phyloP scores from a whole-genome alignment of 2,113 vertebrate species.

The Smithornis capensis region DNA sequence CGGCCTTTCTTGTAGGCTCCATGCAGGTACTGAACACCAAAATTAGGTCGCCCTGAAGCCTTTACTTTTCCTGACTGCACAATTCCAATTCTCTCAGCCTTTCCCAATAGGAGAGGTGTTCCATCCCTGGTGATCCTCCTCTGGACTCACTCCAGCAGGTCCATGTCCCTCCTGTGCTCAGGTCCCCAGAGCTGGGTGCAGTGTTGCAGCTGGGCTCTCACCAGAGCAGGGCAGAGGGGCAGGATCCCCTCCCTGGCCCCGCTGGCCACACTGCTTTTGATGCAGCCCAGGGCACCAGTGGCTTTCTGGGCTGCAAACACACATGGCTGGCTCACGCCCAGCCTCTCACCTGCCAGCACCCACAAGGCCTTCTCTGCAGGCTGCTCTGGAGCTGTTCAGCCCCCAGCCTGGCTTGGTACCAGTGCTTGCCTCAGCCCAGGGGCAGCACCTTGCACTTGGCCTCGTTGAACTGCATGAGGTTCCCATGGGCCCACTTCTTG shows the following conservation, averaged over 20 bases:
- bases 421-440: fast-evolving
- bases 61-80: neutral
- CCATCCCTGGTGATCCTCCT: neutral
- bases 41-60: neutral
- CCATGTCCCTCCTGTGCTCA: neutral
- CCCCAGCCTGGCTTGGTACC: fast-evolving
- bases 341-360: neutral
- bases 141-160: neutral
- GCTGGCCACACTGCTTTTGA: neutral
- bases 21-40: neutral
- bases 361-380: neutral
- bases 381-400: neutral
- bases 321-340: neutral
- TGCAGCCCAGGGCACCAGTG: neutral
- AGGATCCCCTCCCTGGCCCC: neutral
- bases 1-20: neutral
- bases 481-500: neutral
- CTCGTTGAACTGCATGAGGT: neutral
- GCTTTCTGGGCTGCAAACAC: neutral
- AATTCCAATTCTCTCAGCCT: neutral
- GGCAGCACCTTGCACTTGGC: neutral
- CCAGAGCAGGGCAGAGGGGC: neutral
- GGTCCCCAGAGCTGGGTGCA: neutral
- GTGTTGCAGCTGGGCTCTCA: neutral
- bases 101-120: neutral